A percentile compares a stretch with the other conserved stretches of the same genome.
phyloP scores from a whole-genome alignment of 2,113 vertebrate genomes.

The Phocoena sinus region DNA sequence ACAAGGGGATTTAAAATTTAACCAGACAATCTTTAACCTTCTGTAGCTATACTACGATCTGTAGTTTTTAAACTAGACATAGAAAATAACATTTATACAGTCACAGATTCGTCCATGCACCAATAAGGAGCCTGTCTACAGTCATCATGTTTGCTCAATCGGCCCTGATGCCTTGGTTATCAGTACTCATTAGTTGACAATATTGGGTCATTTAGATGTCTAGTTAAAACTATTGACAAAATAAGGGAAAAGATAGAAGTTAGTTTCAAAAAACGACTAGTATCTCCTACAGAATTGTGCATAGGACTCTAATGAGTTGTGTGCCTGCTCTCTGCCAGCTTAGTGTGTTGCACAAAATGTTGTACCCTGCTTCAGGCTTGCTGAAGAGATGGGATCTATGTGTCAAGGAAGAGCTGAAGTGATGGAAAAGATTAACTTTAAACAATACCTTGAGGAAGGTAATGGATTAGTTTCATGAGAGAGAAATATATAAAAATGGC shows the following conservation, averaged over 20 bases:
- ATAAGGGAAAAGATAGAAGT: neutral
- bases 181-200: neutral
- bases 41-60: neutral
- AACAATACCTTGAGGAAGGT: neutral
- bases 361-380: neutral
- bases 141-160: neutral
- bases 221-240: neutral
- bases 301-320: too few relatives aligned
- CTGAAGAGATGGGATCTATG: neutral
- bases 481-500: neutral
- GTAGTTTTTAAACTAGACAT: neutral
- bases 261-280: neutral
- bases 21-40: neutral
- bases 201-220: neutral
- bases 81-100: neutral
- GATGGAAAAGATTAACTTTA: neutral
- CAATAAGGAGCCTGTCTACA: neutral
- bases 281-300: neutral
- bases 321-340: neutral
- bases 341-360: neutral
- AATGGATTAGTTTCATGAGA: neutral
- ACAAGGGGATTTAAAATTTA: neutral
- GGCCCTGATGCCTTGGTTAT: neutral
- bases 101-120: rapidly evolving
- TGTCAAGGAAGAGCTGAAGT: neutral